Percentiles rank a stretch among this genome's conserved stretches.
These are phyloP conservation scores for Orientallactaga bullata DNA, from an alignment of 2,113 vertebrate species.

Conservation along the genomic window DNA sequence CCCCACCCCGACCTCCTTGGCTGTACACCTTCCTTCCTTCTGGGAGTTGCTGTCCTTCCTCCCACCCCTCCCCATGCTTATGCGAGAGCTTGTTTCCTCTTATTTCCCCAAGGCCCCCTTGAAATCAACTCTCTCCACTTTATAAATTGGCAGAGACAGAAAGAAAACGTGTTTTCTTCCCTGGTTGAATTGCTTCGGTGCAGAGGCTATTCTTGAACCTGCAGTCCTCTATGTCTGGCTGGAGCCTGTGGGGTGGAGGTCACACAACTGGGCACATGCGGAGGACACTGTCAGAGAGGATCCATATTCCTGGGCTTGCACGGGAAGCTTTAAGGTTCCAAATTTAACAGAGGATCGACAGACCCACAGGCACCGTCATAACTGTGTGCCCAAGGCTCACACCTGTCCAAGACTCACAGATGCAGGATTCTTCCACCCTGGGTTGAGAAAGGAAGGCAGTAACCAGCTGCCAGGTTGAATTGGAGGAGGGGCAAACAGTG, in stretches of 20 bases:
- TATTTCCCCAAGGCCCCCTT: conserved; percentile 61
- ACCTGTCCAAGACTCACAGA: fast-evolving
- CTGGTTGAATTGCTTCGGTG: neutral
- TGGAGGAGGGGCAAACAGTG: fast-evolving
- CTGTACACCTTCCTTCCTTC: neutral
- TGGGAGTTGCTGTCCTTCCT: fast-evolving
- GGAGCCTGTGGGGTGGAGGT: neutral
- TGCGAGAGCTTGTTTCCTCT: conserved; percentile 21
- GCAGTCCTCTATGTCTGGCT: fast-evolving
- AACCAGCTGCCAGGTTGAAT: fast-evolving
- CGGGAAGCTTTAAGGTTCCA: no score
- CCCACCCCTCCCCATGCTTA: neutral
- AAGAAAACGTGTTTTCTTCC: conserved; percentile 46
- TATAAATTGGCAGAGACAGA: conserved; percentile 48
- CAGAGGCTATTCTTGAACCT: fast-evolving
- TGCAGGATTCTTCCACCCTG: fast-evolving
- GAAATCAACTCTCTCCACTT: conserved; percentile 62
- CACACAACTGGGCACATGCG: fast-evolving
- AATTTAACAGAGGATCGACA: fast-evolving
- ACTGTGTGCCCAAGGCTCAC: neutral
- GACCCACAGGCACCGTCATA: no score
- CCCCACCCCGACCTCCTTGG: fast-evolving
- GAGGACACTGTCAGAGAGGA: fast-evolving
- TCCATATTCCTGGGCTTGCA: fast-evolving
- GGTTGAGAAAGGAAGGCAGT: fast-evolving